These are phyloP conservation scores for Montipora cactus DNA, from an alignment of 64 coral and sea anemone genomes.

Conservation along the genomic window DNA sequence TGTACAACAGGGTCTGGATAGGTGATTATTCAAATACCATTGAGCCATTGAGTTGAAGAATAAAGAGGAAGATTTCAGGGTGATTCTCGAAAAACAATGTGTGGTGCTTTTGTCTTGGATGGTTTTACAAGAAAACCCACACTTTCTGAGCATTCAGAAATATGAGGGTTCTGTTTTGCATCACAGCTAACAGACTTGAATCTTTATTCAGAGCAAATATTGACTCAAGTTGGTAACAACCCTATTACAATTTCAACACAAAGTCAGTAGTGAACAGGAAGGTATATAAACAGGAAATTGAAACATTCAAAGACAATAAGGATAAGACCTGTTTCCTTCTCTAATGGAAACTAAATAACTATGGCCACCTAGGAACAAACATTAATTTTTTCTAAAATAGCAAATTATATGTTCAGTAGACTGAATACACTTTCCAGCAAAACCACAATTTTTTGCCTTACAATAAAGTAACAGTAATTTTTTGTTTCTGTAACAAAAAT, in stretches of 20 bases:
- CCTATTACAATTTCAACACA: background rate
- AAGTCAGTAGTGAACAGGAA: background rate
- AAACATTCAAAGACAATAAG: conserved; percentile 17
- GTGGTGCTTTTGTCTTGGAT: background rate
- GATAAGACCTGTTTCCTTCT: background rate
- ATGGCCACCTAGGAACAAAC: background rate
- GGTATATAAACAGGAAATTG: conserved; percentile 34
- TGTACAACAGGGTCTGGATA: too few relatives aligned
- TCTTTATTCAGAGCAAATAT: background rate
- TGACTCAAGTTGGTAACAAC: background rate
- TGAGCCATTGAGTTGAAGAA: too few relatives aligned
- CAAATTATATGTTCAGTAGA: background rate
- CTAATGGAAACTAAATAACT: conserved; percentile 9
- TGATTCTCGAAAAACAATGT: background rate
- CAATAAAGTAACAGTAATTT: background rate
- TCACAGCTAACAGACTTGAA: background rate
- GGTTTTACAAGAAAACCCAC: background rate
- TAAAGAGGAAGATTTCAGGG: too few relatives aligned
- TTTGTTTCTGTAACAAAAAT: background rate
- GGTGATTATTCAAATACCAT: too few relatives aligned
- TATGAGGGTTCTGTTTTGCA: background rate
- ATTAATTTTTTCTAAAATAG: too few relatives aligned
- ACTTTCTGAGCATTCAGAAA: background rate
- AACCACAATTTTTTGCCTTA: background rate
- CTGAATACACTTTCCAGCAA: background rate